phyloP scores from a whole-genome alignment of 1,140 invertebrate genomes.

The Drosophila ficusphila region DNA sequence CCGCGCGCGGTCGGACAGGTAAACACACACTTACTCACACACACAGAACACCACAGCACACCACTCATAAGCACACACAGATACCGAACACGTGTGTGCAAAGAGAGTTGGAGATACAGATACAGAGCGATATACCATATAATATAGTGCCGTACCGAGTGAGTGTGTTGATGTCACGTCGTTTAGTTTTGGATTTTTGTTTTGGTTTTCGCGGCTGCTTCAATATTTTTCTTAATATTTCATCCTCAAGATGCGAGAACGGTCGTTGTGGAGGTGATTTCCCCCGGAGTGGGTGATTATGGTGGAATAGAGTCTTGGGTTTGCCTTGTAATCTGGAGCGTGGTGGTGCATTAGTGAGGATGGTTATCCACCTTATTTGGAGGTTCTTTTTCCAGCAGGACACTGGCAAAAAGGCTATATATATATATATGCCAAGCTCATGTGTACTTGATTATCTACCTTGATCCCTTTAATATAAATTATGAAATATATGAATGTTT shows the following conservation, averaged over 20 bases:
- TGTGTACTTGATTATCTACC: too few relatives aligned
- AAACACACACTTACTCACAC: constrained; percentile 47
- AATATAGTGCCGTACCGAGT: neutral
- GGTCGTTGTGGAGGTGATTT: constrained; percentile 5
- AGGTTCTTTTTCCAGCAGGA: constrained; percentile 7
- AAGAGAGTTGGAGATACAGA: constrained; percentile 31
- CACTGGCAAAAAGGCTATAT: constrained; percentile 36
- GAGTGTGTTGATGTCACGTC: constrained; percentile 73
- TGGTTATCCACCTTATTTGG: constrained; percentile 57
- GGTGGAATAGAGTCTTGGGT: constrained; percentile 1
- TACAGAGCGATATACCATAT: constrained; percentile 14
- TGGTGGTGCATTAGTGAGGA: constrained; percentile 46
- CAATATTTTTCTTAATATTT: constrained; percentile 54
- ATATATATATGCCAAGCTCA: too few relatives aligned
- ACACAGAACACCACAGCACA: constrained; percentile 8
- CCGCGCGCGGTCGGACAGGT: constrained; percentile 62
- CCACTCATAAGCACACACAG: constrained; percentile 24
- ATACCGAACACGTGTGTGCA: constrained; percentile 20
- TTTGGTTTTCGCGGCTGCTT: constrained; percentile 57
- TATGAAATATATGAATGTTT: too few relatives aligned
- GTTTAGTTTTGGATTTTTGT: constrained; percentile 63
- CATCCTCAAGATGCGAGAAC: neutral
- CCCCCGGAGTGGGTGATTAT: neutral
- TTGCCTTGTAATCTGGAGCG: constrained; percentile 51
- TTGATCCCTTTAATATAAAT: too few relatives aligned